These are phyloP conservation scores for Megalurothrips usitatus DNA, from an alignment of 2,888 invertebrate genomes.

Conservation along the genomic window DNA sequence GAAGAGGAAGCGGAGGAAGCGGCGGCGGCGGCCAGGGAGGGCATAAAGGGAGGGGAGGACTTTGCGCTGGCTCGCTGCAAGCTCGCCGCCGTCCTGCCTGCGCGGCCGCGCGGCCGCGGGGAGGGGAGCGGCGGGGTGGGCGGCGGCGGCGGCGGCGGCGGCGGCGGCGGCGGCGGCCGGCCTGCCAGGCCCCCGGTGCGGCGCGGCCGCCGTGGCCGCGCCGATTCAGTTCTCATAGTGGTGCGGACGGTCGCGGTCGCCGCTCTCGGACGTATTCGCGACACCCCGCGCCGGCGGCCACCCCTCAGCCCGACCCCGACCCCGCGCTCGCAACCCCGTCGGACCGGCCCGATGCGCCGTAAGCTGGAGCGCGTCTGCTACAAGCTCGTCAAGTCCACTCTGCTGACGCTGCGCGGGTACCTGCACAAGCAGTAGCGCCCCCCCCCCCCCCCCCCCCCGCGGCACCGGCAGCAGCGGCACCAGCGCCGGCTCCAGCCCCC, in stretches of 20 bases:
- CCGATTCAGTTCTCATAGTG: neutral
- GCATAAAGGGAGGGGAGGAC: neutral
- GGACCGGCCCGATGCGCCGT: neutral
- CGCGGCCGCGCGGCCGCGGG: neutral
- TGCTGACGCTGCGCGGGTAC: neutral
- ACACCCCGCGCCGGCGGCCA: neutral
- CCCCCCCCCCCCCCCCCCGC: no score
- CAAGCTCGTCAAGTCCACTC: constrained; percentile 11
- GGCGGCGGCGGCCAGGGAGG: neutral
- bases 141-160: neutral
- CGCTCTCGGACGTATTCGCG: neutral
- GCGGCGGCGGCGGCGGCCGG: neutral
- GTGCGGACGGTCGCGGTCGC: constrained; percentile 4
- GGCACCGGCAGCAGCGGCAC: no score
- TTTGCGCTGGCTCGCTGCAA: no score
- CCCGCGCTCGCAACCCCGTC: neutral
- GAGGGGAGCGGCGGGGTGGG: neutral
- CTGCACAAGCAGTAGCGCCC: neutral
- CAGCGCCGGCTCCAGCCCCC: neutral
- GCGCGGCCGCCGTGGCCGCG: neutral
- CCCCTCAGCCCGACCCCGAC: neutral
- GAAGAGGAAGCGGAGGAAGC: neutral
- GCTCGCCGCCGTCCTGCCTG: neutral
- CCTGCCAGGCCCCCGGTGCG: no score
- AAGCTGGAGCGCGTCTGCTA: neutral